These are phyloP conservation scores for Gobiocypris rarus DNA, from an alignment of 2,113 vertebrate genomes.

Conservation along the genomic window DNA sequence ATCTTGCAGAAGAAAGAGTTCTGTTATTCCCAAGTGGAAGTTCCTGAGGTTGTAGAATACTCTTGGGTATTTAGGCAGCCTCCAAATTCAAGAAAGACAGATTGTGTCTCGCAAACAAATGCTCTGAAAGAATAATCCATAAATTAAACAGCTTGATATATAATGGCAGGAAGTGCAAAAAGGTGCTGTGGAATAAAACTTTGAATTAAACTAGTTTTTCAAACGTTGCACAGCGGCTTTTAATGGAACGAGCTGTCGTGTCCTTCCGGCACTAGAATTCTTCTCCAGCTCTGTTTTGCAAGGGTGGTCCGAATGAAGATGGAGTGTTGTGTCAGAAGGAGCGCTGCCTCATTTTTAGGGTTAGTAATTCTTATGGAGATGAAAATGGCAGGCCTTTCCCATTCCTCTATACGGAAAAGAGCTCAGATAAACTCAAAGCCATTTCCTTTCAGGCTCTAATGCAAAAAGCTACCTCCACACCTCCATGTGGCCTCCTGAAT, in stretches of 20 bases:
- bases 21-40: background rate
- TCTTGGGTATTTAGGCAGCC: background rate
- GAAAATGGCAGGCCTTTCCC: conserved; percentile 41
- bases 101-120: conserved; percentile 21
- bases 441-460: conserved; percentile 30
- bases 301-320: conserved; percentile 38
- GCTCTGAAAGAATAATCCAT: conserved; percentile 27
- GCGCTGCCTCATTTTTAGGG: conserved; percentile 39
- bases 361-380: conserved; percentile 47
- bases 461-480: conserved; percentile 21
- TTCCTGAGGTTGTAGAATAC: conserved; percentile 4
- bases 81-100: conserved; percentile 14
- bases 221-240: background rate
- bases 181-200: conserved; percentile 17
- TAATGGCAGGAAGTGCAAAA: conserved; percentile 17
- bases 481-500: conserved; percentile 16
- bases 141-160: conserved; percentile 29
- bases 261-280: conserved; percentile 23
- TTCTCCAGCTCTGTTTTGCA: conserved; percentile 37
- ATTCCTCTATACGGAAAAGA: conserved; percentile 17
- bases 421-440: conserved; percentile 49
- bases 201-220: conserved; percentile 40
- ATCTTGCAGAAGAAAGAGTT: conserved; percentile 35
- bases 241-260: conserved; percentile 30
- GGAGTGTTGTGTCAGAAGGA: conserved; percentile 29